Evolutionary conservation across 2,113 vertebrate species (phyloP).

Genomic region (Thamnophis sirtalis): DNA sequence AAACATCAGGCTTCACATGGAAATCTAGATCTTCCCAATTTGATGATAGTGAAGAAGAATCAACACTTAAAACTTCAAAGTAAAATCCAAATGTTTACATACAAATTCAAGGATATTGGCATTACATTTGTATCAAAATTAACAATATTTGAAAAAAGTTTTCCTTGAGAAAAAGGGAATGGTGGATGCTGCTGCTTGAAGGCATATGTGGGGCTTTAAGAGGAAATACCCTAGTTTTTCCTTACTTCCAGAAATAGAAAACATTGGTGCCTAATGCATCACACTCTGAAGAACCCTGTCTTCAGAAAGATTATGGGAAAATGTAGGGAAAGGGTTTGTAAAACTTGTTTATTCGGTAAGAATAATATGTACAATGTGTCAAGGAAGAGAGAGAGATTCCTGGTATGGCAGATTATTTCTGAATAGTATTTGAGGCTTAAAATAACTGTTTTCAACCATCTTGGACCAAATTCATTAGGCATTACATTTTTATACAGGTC

Average conservation of each 20-base stretch:
- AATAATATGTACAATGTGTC: background rate
- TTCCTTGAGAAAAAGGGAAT: background rate
- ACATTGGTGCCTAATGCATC: too few species aligned
- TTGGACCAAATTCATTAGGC: background rate
- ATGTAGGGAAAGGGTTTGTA: background rate
- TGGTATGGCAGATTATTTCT: background rate
- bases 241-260: background rate
- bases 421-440: background rate
- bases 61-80: background rate
- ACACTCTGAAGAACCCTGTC: background rate
- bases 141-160: background rate
- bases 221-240: background rate
- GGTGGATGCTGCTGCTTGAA: background rate
- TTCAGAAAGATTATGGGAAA: background rate
- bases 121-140: background rate
- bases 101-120: background rate
- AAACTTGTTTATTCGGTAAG: background rate
- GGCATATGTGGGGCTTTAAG: background rate
- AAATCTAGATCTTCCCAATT: background rate
- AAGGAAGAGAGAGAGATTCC: background rate
- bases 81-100: background rate
- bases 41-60: background rate
- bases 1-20: background rate
- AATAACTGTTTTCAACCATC: background rate
- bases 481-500: background rate